Percentiles rank a stretch among this genome's conserved stretches.
These are phyloP conservation scores for Panopea generosa DNA, from an alignment of 2,888 invertebrate species.

Conservation along the genomic window DNA sequence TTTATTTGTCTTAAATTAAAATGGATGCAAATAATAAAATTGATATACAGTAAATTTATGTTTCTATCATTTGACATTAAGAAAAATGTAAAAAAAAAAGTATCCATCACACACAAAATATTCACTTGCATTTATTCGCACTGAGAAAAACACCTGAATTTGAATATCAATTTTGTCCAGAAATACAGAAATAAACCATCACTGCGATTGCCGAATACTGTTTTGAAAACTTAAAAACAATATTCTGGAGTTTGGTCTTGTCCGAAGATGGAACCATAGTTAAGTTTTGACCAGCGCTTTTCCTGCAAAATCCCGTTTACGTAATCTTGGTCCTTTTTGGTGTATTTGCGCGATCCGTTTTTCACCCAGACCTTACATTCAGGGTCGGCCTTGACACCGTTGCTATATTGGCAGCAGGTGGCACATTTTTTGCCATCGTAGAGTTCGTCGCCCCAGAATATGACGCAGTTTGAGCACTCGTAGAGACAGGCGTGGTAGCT, in stretches of 20 bases:
- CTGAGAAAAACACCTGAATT: too few relatives aligned
- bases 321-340: constrained; percentile 36
- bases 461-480: constrained; percentile 71
- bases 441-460: constrained; percentile 68
- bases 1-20: too few relatives aligned
- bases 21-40: too few relatives aligned
- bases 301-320: constrained; percentile 32
- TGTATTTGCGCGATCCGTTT: constrained; percentile 31
- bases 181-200: too few relatives aligned
- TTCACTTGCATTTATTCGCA: too few relatives aligned
- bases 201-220: too few relatives aligned
- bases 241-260: constrained; percentile 36
- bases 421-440: constrained; percentile 73
- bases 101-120: too few relatives aligned
- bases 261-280: constrained; percentile 47
- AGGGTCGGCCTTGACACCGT: constrained; percentile 66
- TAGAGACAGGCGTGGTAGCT: constrained; percentile 68
- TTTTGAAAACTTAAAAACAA: constrained; percentile 42
- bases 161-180: too few relatives aligned
- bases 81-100: too few relatives aligned
- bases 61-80: too few relatives aligned
- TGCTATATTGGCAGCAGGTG: constrained; percentile 65
- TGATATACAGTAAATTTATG: too few relatives aligned
- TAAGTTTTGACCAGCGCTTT: constrained; percentile 21
- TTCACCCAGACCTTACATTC: constrained; percentile 61